Evolutionary conservation across 1,140 invertebrate genomes (phyloP).

Genomic region (Bombus superbus): DNA sequence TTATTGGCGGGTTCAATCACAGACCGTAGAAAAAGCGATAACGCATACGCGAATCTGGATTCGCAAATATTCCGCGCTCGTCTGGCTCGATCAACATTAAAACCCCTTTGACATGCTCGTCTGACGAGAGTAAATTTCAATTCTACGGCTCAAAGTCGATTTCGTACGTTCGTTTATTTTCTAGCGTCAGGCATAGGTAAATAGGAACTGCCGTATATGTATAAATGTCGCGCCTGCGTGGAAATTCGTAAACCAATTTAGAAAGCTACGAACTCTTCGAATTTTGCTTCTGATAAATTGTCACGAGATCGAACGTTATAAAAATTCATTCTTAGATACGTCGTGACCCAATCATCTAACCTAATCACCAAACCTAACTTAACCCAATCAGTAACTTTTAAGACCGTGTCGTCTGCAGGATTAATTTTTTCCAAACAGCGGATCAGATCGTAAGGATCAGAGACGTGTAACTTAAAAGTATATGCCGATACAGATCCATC

Average conservation of each 20-base stretch:
- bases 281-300: background rate
- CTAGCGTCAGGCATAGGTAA: background rate
- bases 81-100: background rate
- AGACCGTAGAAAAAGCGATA: background rate
- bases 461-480: no score
- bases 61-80: slow-evolving; percentile 21
- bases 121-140: slow-evolving; percentile 25
- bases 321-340: no score
- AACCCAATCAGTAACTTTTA: no score
- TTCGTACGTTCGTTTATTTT: slow-evolving; percentile 9
- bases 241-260: background rate
- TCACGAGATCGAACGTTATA: no score
- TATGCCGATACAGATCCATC: no score
- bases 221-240: background rate
- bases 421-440: no score
- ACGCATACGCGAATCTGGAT: slow-evolving; percentile 8
- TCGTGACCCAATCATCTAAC: no score
- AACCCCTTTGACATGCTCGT: background rate
- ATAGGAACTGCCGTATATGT: background rate
- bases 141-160: slow-evolving; percentile 1
- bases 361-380: no score
- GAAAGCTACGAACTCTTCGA: background rate
- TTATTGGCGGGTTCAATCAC: background rate
- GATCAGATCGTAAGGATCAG: no score
- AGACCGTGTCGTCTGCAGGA: no score